A percentile compares a stretch with the other conserved stretches of the same genome.
Evolutionary conservation across 2,797 vertebrate genomes (phyloP).

Genomic region (Morus bassanus): DNA sequence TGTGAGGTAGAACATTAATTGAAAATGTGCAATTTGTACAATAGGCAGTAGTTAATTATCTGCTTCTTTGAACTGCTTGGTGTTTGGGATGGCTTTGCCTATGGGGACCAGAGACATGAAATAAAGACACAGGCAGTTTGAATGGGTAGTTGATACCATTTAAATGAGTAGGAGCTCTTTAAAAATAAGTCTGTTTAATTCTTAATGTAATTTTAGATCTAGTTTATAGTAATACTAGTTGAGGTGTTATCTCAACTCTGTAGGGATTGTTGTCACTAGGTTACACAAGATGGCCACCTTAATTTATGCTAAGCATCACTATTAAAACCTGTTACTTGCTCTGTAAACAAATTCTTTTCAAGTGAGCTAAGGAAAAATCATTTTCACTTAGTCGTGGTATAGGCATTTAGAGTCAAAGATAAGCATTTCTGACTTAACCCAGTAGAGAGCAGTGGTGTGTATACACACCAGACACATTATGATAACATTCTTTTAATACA

Average conservation of each 20-base stretch:
- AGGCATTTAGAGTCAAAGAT: slow-evolving; percentile 1
- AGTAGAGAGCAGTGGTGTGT: slow-evolving; percentile 65
- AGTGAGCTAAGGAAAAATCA: background rate
- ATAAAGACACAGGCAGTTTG: slow-evolving; percentile 18
- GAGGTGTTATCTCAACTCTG: background rate
- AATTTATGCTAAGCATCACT: background rate
- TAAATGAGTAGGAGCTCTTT: background rate
- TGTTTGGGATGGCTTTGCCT: slow-evolving; percentile 60
- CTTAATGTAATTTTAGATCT: background rate
- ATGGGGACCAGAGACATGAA: slow-evolving; percentile 25
- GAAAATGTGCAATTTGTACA: slow-evolving; percentile 66
- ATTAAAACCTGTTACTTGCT: slow-evolving; percentile 10
- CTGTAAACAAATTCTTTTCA: slow-evolving; percentile 1
- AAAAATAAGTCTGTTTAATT: background rate
- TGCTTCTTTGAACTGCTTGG: slow-evolving; percentile 62
- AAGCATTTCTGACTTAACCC: slow-evolving; percentile 57
- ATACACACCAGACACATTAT: background rate
- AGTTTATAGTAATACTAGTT: background rate
- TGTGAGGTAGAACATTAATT: slow-evolving; percentile 67
- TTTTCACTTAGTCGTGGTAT: background rate
- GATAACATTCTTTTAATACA: background rate
- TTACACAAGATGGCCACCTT: background rate
- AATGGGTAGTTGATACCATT: background rate
- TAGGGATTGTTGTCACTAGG: background rate
- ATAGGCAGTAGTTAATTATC: slow-evolving; percentile 65